Conservation (phyloP, 2,888 invertebrate genomes). For the Ochropacha duplaris region DNA sequence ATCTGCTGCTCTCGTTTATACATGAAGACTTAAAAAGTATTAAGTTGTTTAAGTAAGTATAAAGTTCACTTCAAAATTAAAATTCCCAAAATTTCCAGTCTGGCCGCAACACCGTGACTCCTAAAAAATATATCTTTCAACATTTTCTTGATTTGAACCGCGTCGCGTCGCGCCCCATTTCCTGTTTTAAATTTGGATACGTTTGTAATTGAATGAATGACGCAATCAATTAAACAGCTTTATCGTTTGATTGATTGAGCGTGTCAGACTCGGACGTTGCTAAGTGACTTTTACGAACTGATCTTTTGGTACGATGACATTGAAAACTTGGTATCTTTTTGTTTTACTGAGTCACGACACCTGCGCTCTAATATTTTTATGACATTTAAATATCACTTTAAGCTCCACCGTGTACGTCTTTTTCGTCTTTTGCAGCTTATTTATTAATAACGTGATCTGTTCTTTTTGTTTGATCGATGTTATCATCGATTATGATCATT, state of each 20-base stretch:
- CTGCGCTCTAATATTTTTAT: neutral
- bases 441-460: neutral
- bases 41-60: no score
- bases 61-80: neutral
- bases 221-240: slow-evolving; percentile 50
- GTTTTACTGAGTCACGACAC: neutral
- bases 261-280: slow-evolving; percentile 13
- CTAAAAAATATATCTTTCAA: neutral
- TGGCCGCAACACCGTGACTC: neutral
- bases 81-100: neutral
- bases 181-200: slow-evolving; percentile 46
- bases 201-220: slow-evolving; percentile 51
- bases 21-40: no score
- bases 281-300: slow-evolving; percentile 15
- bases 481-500: neutral
- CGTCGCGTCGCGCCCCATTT: slow-evolving; percentile 18
- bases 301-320: slow-evolving; percentile 3
- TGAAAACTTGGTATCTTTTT: neutral
- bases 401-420: neutral
- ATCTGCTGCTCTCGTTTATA: no score
- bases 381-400: neutral
- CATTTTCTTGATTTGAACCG: slow-evolving; percentile 1
- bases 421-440: neutral
- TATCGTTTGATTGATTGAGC: slow-evolving; percentile 49
- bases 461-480: neutral